A percentile compares a stretch with the other conserved stretches of the same genome.
Conservation (phyloP, 1,140 invertebrate genomes). For the Archivesica marissinica region DNA sequence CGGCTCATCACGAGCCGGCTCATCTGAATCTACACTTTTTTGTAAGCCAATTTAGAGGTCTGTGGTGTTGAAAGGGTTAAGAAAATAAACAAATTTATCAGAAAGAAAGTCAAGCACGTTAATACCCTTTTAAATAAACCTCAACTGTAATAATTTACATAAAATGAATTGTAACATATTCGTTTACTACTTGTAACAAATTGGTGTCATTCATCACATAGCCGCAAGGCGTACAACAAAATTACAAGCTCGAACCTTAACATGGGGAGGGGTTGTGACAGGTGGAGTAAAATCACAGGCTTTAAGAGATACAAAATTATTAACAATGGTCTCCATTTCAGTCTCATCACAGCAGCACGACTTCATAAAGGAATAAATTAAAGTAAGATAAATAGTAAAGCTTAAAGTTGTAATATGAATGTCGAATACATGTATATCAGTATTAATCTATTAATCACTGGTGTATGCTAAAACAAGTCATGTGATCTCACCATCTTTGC, state of each 20-base stretch:
- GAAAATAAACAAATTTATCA: background rate
- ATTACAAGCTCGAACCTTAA: conserved; percentile 3
- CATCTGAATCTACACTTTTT: too few species aligned
- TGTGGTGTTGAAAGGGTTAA: too few species aligned
- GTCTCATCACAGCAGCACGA: background rate
- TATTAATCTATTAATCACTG: too few species aligned
- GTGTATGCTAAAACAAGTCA: too few species aligned
- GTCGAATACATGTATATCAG: too few species aligned
- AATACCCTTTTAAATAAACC: background rate
- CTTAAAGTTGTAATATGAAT: too few species aligned
- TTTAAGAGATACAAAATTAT: background rate
- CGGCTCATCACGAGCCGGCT: too few species aligned
- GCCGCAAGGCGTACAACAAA: background rate
- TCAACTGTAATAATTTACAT: conserved; percentile 24
- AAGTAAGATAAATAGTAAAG: conserved; percentile 3
- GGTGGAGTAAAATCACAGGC: conserved; percentile 38
- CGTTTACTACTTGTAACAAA: conserved; percentile 5
- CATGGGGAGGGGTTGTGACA: conserved; percentile 4
- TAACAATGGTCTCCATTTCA: conserved; percentile 20
- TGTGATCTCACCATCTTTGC: too few species aligned
- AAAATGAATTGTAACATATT: conserved; percentile 41
- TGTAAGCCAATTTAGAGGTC: too few species aligned
- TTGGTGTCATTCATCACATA: conserved; percentile 18
- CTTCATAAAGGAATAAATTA: conserved; percentile 4
- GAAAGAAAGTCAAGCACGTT: background rate